Evolutionary conservation across 2,797 vertebrate species (phyloP).

Genomic region (Oreochromis grahami): DNA sequence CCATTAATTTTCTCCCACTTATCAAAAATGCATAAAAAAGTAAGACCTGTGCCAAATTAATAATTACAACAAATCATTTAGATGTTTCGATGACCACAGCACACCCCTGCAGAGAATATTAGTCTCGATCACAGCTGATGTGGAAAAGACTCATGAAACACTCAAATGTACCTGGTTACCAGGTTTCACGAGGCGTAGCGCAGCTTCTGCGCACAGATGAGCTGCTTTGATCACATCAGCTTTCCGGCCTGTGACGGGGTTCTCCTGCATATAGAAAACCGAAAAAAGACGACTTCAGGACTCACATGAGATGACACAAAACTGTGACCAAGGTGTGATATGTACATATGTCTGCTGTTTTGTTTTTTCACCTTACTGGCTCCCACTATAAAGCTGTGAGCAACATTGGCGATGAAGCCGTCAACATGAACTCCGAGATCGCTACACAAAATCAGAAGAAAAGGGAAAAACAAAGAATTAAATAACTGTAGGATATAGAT

Average conservation of each 20-base stretch:
- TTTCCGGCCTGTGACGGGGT: slow-evolving; percentile 86
- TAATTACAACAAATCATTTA: background rate
- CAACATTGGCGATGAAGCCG: slow-evolving; percentile 94
- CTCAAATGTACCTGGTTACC: slow-evolving; percentile 85
- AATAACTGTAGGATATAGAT: background rate
- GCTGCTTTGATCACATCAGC: slow-evolving; percentile 94
- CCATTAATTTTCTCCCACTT: background rate
- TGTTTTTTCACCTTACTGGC: slow-evolving; percentile 82
- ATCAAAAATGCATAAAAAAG: background rate
- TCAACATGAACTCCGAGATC: slow-evolving; percentile 96
- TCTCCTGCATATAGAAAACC: slow-evolving; percentile 74
- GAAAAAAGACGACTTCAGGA: background rate
- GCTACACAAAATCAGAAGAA: slow-evolving; percentile 60
- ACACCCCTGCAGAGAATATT: background rate
- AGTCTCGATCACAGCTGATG: background rate
- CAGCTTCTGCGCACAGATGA: slow-evolving; percentile 93
- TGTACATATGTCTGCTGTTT: background rate
- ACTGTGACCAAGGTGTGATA: background rate
- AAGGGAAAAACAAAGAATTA: background rate
- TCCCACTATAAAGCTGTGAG: slow-evolving; percentile 90
- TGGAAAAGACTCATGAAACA: background rate
- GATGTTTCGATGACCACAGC: background rate
- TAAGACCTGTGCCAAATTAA: background rate
- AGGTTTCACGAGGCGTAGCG: slow-evolving; percentile 92
- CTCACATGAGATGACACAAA: background rate